Base-by-base conservation (phyloP, 2,797 vertebrate genomes). In the Garrulus glandarius region DNA sequence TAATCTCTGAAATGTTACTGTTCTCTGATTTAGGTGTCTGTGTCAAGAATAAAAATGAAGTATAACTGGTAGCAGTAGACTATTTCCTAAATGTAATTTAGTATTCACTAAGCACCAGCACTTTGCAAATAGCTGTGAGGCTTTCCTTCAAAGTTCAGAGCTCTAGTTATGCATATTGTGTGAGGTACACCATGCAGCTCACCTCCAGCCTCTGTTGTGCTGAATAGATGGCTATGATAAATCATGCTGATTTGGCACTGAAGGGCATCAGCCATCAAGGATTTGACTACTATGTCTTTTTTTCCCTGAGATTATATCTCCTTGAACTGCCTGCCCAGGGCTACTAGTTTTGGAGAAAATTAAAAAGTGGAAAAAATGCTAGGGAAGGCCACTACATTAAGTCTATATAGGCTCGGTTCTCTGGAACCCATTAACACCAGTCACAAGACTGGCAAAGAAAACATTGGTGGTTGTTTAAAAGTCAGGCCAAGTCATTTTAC, bases 31-130 rank as follows among this genome's bases (percentile, higher is more conserved):
- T 98, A 98, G 98, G 98, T 98, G 98, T 98, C 98, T 98, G 98
- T 98, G 97, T 98, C 98, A 98, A 97, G 98, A 98, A 98, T 98
- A 98, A 98, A 98, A 98, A 98, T 98, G 98, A 98, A 98, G 98
- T 97, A 97, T 96, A 98, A 97, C 97, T 97, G 97, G 97, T 97
- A 96, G 97, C 97, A 95, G 94, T 96, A 95, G 97, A 97, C 97
- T 96, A 96, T 98, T 98, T 98, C 98, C 98, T 98, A 98, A 97
- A 97, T 98, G 97, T 98, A 98, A 98, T 98, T 98, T 98, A 98
- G 98, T 97, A 98, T 98, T 98, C 98, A 97, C 97, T 96, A 97
- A 98, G 97, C 98, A 97, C 97, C 87, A 95, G 96, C 97, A 98
- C 97, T 98, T 98, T 98, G 98, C 98, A 98, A 97, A 98, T 98